Evolutionary conservation across 2,797 vertebrate genomes (phyloP).

Genomic region (Smutsia temminckii): DNA sequence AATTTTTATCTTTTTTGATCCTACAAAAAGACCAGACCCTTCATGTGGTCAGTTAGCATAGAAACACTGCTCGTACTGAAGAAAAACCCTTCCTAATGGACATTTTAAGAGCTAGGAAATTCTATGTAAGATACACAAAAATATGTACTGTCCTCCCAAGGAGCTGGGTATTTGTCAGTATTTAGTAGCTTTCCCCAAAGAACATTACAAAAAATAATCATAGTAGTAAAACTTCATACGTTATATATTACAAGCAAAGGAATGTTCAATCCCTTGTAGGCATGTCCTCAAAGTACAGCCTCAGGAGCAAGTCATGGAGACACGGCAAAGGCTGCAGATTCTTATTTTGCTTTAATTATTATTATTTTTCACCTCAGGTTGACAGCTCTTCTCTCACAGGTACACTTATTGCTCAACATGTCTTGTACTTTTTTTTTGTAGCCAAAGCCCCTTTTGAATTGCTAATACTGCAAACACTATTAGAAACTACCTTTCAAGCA

Average conservation of each 20-base stretch:
- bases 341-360: slow-evolving; percentile 37
- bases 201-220: background rate
- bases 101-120: background rate
- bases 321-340: background rate
- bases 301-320: background rate
- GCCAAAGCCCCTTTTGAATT: background rate
- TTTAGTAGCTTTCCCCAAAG: background rate
- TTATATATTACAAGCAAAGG: background rate
- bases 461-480: background rate
- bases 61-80: background rate
- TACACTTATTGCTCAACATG: background rate
- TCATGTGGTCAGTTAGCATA: background rate
- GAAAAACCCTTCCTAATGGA: background rate
- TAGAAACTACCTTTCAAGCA: background rate
- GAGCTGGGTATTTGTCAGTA: background rate
- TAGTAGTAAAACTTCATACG: background rate
- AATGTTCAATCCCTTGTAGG: background rate
- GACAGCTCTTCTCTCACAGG: background rate
- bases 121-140: background rate
- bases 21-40: background rate
- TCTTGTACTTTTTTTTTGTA: background rate
- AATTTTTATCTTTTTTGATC: background rate
- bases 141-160: background rate
- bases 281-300: background rate
- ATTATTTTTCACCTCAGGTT: slow-evolving; percentile 27